Percentiles rank a stretch among this genome's conserved stretches.
phyloP scores from a whole-genome alignment of 92 coral and sea anemone genomes.

The Nematostella vectensis region DNA sequence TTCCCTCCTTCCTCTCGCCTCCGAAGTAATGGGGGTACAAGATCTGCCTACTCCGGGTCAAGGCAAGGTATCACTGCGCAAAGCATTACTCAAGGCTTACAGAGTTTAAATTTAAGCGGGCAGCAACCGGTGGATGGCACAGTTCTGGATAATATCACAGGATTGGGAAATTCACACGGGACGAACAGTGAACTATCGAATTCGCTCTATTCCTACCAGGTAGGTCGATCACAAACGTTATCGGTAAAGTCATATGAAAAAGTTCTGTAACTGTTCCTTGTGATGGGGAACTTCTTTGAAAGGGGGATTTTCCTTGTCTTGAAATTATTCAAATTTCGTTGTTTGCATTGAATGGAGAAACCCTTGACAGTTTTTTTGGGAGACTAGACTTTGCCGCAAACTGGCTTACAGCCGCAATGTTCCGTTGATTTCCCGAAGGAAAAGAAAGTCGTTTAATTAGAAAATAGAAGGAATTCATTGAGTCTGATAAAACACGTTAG shows the following conservation, averaged over 20 bases:
- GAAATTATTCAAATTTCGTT: conserved; percentile 1
- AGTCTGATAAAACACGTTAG: too few relatives aligned
- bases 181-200: conserved; percentile 88
- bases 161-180: conserved; percentile 89
- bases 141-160: conserved; percentile 76
- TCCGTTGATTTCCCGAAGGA: background rate
- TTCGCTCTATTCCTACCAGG: conserved; percentile 85
- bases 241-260: conserved; percentile 5
- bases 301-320: conserved; percentile 15
- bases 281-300: conserved; percentile 3
- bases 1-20: conserved; percentile 50
- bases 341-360: conserved; percentile 6
- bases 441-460: too few relatives aligned
- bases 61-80: conserved; percentile 74
- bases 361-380: background rate
- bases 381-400: background rate
- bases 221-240: conserved; percentile 21
- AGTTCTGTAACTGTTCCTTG: background rate
- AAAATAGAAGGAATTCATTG: too few relatives aligned
- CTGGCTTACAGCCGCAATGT: background rate
- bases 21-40: conserved; percentile 51
- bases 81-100: conserved; percentile 92
- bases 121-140: conserved; percentile 97
- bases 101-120: conserved; percentile 66
- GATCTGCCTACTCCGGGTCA: conserved; percentile 38